Evolutionary conservation across 2,797 vertebrate genomes (phyloP).

Genomic region (Serranus cabrilla): DNA sequence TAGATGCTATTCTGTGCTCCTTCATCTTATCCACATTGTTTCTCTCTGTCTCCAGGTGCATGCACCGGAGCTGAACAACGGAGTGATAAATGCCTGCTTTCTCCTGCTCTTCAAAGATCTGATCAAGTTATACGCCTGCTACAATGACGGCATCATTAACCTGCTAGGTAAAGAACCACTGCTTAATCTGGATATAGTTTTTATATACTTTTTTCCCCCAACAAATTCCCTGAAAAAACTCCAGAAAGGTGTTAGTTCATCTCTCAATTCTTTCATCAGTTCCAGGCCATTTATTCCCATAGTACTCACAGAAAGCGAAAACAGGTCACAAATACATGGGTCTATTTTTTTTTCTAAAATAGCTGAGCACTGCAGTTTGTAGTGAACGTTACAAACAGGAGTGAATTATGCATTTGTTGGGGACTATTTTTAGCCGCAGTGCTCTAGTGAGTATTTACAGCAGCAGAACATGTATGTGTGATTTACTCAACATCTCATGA

Average conservation of each 20-base stretch:
- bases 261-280: neutral
- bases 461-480: conserved; percentile 3
- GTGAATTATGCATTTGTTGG: neutral
- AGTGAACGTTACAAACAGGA: neutral
- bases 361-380: neutral
- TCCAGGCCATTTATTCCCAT: neutral
- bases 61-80: conserved; percentile 94
- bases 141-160: conserved; percentile 99
- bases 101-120: conserved; percentile 99
- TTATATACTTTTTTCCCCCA: too few species aligned
- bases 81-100: conserved; percentile 97
- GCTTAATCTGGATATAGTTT: too few species aligned
- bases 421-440: neutral
- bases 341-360: neutral
- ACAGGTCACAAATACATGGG: neutral
- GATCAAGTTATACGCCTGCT: conserved; percentile 98
- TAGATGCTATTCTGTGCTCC: neutral
- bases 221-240: too few species aligned
- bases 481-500: neutral
- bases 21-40: neutral
- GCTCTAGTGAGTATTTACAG: neutral
- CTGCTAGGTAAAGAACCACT: conserved; percentile 89
- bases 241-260: too few species aligned
- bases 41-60: conserved; percentile 87
- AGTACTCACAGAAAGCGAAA: neutral